Percentiles rank a stretch among this genome's conserved stretches.
These are phyloP conservation scores for Rachycentron canadum DNA, from an alignment of 2,797 vertebrate genomes.

Conservation along the genomic window DNA sequence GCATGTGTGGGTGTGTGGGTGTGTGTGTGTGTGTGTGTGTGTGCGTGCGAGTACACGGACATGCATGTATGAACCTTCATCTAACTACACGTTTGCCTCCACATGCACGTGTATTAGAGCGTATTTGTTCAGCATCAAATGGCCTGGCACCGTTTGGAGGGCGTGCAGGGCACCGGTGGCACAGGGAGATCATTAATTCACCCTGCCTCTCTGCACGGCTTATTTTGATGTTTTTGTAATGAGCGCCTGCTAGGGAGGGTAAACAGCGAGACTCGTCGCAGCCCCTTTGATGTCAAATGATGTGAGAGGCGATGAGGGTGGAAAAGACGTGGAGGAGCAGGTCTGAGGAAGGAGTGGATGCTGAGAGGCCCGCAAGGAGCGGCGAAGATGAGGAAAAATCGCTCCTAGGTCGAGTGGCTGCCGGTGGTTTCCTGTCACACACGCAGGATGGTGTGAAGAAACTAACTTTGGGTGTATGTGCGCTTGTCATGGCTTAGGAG, in stretches of 20 bases:
- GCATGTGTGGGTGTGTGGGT: conserved; percentile 47
- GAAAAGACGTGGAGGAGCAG: conserved; percentile 55
- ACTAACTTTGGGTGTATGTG: conserved; percentile 27
- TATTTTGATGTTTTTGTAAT: conserved; percentile 88
- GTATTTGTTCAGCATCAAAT: conserved; percentile 68
- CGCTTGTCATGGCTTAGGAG: conserved; percentile 34
- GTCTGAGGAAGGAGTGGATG: conserved; percentile 72
- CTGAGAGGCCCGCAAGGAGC: conserved; percentile 71
- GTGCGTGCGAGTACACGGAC: neutral
- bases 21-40: conserved; percentile 26
- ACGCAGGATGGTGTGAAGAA: conserved; percentile 56
- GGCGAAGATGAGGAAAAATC: conserved; percentile 64
- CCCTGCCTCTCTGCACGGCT: conserved; percentile 80
- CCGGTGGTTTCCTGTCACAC: conserved; percentile 71
- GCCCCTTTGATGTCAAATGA: conserved; percentile 83
- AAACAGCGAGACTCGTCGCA: conserved; percentile 78
- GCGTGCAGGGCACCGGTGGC: conserved; percentile 74
- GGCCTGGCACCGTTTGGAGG: conserved; percentile 57
- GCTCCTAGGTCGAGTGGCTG: conserved; percentile 71
- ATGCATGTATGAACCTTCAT: conserved; percentile 31
- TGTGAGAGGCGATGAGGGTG: conserved; percentile 69
- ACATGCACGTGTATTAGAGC: conserved; percentile 18
- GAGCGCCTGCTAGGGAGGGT: conserved; percentile 82
- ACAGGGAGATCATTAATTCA: conserved; percentile 85
- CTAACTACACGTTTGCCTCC: conserved; percentile 40